phyloP scores from a whole-genome alignment of 2,113 vertebrate species.

The Corythornis madagascariensis region DNA sequence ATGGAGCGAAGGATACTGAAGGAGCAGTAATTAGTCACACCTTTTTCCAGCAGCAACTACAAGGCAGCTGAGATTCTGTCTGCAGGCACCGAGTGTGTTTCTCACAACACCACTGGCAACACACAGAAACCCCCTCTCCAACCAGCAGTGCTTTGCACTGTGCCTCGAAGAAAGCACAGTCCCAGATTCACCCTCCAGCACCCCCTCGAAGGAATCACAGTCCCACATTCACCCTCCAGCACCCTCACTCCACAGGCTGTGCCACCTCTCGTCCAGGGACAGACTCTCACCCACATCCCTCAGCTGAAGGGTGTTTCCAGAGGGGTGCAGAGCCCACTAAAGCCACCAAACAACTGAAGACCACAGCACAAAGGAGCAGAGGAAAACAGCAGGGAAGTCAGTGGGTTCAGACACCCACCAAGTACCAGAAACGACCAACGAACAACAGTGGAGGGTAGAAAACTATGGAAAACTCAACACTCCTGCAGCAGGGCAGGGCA shows the following conservation, averaged over 20 bases:
- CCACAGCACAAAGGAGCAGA: neutral
- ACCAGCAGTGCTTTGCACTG: neutral
- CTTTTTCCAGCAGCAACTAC: neutral
- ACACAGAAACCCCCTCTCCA: neutral
- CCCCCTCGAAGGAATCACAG: neutral
- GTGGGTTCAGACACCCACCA: neutral
- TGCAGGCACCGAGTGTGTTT: neutral
- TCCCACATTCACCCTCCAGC: neutral
- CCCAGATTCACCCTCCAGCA: neutral
- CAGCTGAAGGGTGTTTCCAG: neutral
- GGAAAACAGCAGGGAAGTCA: neutral
- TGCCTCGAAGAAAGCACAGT: neutral
- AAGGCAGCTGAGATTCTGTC: neutral
- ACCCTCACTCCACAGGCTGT: accelerated
- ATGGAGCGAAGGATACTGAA: neutral
- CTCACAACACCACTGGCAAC: neutral
- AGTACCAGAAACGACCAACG: neutral
- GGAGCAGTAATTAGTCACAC: neutral
- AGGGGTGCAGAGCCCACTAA: neutral
- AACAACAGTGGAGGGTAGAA: neutral
- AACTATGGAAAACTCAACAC: neutral
- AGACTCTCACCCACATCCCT: neutral
- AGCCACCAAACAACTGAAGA: neutral
- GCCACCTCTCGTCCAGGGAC: neutral
- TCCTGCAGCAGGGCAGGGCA: neutral